Percentiles rank a stretch among this genome's conserved stretches.
Conservation (phyloP, 1,140 invertebrate genomes). For the Diachasma alloeum region DNA sequence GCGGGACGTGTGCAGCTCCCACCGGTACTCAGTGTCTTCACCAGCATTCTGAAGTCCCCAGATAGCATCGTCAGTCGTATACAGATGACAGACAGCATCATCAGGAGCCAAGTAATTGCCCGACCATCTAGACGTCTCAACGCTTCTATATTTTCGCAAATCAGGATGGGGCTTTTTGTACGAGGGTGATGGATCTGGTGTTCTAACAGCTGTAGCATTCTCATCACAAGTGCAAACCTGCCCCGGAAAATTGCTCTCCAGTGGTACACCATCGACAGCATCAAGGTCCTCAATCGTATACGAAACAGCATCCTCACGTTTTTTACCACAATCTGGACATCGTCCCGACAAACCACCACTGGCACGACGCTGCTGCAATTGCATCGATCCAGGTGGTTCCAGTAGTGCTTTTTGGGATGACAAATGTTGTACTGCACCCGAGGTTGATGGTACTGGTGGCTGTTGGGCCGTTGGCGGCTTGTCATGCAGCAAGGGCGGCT, state of each 20-base stretch:
- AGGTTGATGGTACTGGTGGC: constrained; percentile 43
- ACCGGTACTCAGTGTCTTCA: constrained; percentile 54
- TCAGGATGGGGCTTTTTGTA: constrained; percentile 32
- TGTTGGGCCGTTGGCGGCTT: constrained; percentile 43
- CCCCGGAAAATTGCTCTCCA: constrained; percentile 41
- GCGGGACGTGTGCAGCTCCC: constrained; percentile 57
- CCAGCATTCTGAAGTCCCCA: constrained; percentile 32
- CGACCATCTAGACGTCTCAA: constrained; percentile 45
- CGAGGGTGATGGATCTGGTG: neutral
- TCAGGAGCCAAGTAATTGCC: constrained; percentile 56
- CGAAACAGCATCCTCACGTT: constrained; percentile 50
- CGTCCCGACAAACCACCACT: constrained; percentile 33
- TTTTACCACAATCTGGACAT: constrained; percentile 51
- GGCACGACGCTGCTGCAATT: constrained; percentile 36
- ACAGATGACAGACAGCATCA: constrained; percentile 52
- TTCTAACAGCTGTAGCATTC: neutral
- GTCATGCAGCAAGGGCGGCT: constrained; percentile 61
- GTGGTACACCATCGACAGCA: constrained; percentile 48
- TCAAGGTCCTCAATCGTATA: constrained; percentile 62
- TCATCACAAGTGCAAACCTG: constrained; percentile 41
- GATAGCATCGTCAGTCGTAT: constrained; percentile 33
- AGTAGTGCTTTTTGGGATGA: constrained; percentile 20
- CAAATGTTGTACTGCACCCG: constrained; percentile 26
- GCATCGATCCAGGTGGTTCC: constrained; percentile 29
- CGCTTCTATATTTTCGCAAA: constrained; percentile 46